Evolutionary conservation across 2,888 invertebrate genomes (phyloP).

Genomic region (Andrena haemorrhoa): DNA sequence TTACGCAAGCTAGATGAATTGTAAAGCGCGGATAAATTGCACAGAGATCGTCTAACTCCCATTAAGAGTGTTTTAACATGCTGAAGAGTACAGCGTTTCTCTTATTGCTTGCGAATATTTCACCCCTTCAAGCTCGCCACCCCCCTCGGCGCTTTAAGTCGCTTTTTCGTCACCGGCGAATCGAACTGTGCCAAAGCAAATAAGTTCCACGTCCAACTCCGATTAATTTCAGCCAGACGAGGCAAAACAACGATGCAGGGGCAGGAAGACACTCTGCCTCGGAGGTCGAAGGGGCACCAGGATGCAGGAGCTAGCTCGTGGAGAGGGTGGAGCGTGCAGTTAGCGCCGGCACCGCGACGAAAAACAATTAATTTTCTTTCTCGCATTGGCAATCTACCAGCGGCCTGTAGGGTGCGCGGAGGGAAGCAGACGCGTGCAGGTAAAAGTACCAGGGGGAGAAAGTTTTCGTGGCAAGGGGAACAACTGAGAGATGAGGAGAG

Average conservation of each 20-base stretch:
- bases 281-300: background rate
- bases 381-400: slow-evolving; percentile 53
- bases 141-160: slow-evolving; percentile 19
- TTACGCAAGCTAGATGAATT: too few species aligned
- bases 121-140: background rate
- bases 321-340: slow-evolving; percentile 37
- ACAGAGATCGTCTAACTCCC: too few species aligned
- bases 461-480: slow-evolving; percentile 12
- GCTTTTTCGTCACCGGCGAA: slow-evolving; percentile 43
- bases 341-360: slow-evolving; percentile 26
- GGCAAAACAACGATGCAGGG: slow-evolving; percentile 28
- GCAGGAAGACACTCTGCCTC: background rate
- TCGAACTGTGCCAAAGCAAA: slow-evolving; percentile 53
- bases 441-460: slow-evolving; percentile 3
- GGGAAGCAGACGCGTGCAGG: background rate
- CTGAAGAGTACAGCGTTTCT: too few species aligned
- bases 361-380: slow-evolving; percentile 63
- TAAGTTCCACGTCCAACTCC: slow-evolving; percentile 49
- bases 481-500: slow-evolving; percentile 17
- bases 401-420: background rate
- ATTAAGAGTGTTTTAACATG: too few species aligned
- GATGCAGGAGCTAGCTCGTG: slow-evolving; percentile 27
- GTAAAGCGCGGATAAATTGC: too few species aligned
- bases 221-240: slow-evolving; percentile 57
- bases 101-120: slow-evolving; percentile 18